Base-by-base conservation (phyloP, 2,113 vertebrate genomes). In the Machaerirhynchus nigripectus region DNA sequence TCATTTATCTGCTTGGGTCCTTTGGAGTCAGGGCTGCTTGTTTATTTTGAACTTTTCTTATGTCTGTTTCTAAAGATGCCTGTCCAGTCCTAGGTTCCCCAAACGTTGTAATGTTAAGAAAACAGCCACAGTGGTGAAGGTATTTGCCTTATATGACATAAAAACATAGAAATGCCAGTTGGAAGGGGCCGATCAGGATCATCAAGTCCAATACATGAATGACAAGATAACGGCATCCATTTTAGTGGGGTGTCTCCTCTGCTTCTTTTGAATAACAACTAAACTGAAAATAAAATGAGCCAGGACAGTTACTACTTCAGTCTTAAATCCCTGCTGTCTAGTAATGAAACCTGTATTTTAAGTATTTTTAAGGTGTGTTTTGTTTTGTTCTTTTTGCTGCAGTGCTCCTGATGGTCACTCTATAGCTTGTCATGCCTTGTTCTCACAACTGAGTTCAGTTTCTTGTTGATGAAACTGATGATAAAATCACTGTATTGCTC, bases 1-100 rank as follows among this genome's bases (percentile, higher is more conserved):
- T 70, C 6, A 7, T 63, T 87, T 44, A 21, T 46, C 21, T 5
- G 3, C 1, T 1, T 0, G 2, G 22, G 17, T 47, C 1, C 1
- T 75, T 44, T 47, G 59, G 24, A 73, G 37, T 69, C 46, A 52
- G 35, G 46, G 24, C 31, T 86, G 21, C 46, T 53, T 53, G 27
- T 30, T 81, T 61, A 12, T 71, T 92, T 47, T 70, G 40, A 61
- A 37, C 15, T 89, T 86, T 57, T 33, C 26, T 27, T 35, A 14
- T 71, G 18, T 49, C 28, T 39, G 6, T 59, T 63, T 37, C 56
- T 82, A n/a, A 39, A 69, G 21, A 35, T 3, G 5, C 11, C 21
- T 49, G 11, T 20, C 23, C 23, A 50, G 10, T 15, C 20, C 35
- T 68, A 28, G 13, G 5, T 71, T 93, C 61, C 40, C 31, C 33